Conservation (phyloP, 92 coral and sea anemone species). For the Pocillopora meandrina region DNA sequence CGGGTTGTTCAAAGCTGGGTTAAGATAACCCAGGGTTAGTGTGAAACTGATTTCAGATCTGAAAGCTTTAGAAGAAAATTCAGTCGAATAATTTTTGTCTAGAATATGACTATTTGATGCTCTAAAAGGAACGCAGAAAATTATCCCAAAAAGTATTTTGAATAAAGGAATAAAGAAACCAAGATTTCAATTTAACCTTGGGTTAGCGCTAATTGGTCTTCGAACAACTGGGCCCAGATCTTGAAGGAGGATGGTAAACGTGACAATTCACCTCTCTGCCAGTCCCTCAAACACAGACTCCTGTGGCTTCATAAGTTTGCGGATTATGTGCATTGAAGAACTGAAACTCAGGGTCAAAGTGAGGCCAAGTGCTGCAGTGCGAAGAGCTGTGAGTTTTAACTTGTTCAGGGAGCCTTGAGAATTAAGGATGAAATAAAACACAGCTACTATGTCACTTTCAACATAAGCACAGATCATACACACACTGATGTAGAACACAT, state of each 20-base stretch:
- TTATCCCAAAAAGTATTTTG: too few species aligned
- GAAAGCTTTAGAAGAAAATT: too few species aligned
- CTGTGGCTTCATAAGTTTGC: constrained; percentile 31
- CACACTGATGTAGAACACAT: constrained; percentile 39
- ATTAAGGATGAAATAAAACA: constrained; percentile 30
- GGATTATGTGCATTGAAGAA: constrained; percentile 47
- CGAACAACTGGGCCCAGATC: neutral
- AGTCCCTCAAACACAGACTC: constrained; percentile 42
- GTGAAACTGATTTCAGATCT: too few species aligned
- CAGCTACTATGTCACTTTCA: constrained; percentile 31
- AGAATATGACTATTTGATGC: too few species aligned
- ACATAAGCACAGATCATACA: constrained; percentile 53
- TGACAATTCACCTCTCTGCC: constrained; percentile 1
- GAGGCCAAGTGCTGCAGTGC: constrained; percentile 36
- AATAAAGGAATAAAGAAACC: neutral
- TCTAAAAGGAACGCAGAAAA: too few species aligned
- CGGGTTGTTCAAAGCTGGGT: too few species aligned
- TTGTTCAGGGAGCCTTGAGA: constrained; percentile 31
- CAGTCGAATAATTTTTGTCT: too few species aligned
- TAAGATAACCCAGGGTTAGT: too few species aligned
- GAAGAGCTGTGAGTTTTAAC: constrained; percentile 44
- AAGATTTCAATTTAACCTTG: neutral
- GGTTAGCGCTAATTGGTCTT: too few species aligned
- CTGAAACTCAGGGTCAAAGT: constrained; percentile 33
- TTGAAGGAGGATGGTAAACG: neutral